These are phyloP conservation scores for Pongo pygmaeus DNA, from an alignment of 2,113 vertebrate genomes.

Conservation along the genomic window DNA sequence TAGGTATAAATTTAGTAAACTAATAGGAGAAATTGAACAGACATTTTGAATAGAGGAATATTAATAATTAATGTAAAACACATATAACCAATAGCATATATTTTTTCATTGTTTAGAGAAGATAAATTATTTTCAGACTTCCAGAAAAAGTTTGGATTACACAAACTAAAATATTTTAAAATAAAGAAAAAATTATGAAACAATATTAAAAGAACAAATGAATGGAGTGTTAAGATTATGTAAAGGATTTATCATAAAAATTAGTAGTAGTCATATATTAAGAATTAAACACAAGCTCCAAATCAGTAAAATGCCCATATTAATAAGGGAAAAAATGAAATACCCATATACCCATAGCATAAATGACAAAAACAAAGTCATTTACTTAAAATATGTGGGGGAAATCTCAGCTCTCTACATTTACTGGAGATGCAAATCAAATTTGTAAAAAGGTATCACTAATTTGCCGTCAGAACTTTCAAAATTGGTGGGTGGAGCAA, in stretches of 20 bases:
- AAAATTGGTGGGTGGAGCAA: neutral
- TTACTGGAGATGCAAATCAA: conserved; percentile 8
- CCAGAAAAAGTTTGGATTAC: neutral
- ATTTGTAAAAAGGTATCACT: neutral
- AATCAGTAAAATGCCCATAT: neutral
- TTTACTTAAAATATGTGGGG: neutral
- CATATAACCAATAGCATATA: neutral
- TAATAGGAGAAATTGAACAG: neutral
- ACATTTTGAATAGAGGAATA: neutral
- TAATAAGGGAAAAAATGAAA: neutral
- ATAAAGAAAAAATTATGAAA: neutral
- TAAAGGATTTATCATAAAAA: neutral
- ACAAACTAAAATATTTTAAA: conserved; percentile 5
- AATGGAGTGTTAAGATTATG: neutral
- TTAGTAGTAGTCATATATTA: neutral
- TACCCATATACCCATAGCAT: too few relatives aligned
- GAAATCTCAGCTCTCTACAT: neutral
- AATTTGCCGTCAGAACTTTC: neutral
- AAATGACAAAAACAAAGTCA: neutral
- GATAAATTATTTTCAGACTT: neutral
- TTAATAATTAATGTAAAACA: conserved; percentile 32
- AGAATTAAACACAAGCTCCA: neutral
- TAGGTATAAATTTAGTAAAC: neutral
- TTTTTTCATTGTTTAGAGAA: neutral
- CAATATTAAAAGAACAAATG: neutral